Percentiles rank a stretch among this genome's conserved stretches.
Evolutionary conservation across 2,113 vertebrate species (phyloP).

Genomic region (Phycodurus eques): DNA sequence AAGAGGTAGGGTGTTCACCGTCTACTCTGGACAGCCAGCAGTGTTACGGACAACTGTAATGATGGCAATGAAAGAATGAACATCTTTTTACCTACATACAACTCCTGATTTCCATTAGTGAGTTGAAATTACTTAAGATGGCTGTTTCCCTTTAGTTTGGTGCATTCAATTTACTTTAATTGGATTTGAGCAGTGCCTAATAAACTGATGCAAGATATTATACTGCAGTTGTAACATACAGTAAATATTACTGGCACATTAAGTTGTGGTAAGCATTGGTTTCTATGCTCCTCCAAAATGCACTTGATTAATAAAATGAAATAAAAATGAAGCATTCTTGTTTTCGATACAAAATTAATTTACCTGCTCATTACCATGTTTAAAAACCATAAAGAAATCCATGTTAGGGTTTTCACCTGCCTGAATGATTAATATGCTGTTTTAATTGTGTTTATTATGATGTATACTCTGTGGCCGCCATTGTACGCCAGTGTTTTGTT

Average conservation of each 20-base stretch:
- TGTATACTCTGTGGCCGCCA: constrained; percentile 41
- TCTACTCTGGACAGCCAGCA: constrained; percentile 20
- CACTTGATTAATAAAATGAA: too few species aligned
- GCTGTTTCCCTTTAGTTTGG: constrained; percentile 27
- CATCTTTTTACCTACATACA: constrained; percentile 28
- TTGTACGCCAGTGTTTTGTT: constrained; percentile 61
- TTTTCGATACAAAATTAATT: constrained; percentile 18
- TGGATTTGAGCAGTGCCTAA: constrained; percentile 16
- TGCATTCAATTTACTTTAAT: constrained; percentile 21
- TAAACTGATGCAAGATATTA: background rate
- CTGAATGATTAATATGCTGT: constrained; percentile 39
- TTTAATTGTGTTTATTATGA: constrained; percentile 49
- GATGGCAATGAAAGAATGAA: constrained; percentile 10
- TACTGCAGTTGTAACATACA: background rate
- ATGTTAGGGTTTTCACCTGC: constrained; percentile 40
- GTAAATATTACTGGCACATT: background rate
- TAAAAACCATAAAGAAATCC: constrained; percentile 38
- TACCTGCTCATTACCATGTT: constrained; percentile 11
- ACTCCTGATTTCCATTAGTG: constrained; percentile 48
- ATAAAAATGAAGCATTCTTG: background rate
- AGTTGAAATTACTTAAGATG: background rate
- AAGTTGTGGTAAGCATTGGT: background rate
- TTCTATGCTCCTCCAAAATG: background rate
- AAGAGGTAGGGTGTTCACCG: constrained; percentile 16
- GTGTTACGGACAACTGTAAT: constrained; percentile 11